Percentiles rank a stretch among this genome's conserved stretches.
Conservation (phyloP, 1,140 invertebrate genomes). For the Drosophila tsacasi region DNA sequence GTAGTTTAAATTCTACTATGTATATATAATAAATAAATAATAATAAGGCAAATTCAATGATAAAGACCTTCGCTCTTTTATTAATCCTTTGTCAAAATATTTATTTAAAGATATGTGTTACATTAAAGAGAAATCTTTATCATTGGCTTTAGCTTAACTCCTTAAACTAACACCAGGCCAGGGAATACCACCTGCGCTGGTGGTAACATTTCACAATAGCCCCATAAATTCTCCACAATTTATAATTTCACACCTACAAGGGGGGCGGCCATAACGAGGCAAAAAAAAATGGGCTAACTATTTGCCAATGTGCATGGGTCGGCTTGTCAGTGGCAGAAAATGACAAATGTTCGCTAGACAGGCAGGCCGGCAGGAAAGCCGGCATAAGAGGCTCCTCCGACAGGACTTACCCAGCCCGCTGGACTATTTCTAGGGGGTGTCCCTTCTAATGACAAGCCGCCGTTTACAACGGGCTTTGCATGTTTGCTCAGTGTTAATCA, state of each 20-base stretch:
- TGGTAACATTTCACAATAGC: constrained; percentile 56
- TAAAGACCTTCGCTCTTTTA: too few species aligned
- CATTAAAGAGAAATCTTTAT: neutral
- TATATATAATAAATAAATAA: too few species aligned
- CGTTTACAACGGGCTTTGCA: constrained; percentile 67
- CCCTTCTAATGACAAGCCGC: constrained; percentile 63
- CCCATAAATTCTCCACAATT: constrained; percentile 75
- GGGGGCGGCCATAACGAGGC: constrained; percentile 57
- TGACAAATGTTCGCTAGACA: constrained; percentile 78
- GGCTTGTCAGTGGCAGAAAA: constrained; percentile 71
- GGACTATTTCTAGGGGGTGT: neutral
- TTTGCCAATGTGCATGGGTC: constrained; percentile 74
- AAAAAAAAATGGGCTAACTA: constrained; percentile 60
- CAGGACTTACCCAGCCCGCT: constrained; percentile 24
- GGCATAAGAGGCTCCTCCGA: constrained; percentile 35
- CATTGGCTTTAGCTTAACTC: neutral
- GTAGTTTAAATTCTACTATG: too few species aligned
- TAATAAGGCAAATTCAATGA: too few species aligned
- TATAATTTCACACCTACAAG: constrained; percentile 77
- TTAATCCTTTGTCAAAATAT: too few species aligned
- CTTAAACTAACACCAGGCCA: neutral
- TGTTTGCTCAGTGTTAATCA: constrained; percentile 79
- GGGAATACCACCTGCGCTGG: constrained; percentile 48
- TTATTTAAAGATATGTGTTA: too few species aligned
- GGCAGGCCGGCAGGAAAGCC: constrained; percentile 60